Conservation (phyloP, 2,888 invertebrate species). For the Julus scandinavius region DNA sequence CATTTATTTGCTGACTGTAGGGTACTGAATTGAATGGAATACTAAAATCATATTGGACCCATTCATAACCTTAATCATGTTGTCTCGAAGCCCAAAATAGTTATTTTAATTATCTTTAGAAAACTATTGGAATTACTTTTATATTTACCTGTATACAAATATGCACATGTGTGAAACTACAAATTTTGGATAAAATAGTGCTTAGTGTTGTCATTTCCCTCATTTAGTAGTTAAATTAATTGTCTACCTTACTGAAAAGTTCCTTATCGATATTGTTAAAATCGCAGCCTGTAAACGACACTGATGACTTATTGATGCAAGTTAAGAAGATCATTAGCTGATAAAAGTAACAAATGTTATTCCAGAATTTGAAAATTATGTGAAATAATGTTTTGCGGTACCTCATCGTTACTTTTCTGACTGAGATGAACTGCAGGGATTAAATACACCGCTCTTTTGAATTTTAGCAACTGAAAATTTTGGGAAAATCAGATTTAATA, state of each 20-base stretch:
- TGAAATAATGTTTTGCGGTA: not conserved
- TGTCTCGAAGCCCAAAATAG: too few species aligned
- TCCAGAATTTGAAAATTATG: not conserved
- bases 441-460: not conserved
- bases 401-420: not conserved
- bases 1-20: too few species aligned
- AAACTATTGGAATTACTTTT: too few species aligned
- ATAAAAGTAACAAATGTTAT: not conserved
- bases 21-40: too few species aligned
- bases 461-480: not conserved
- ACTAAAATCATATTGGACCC: too few species aligned
- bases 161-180: too few species aligned
- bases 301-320: too few species aligned
- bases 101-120: too few species aligned
- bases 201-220: too few species aligned
- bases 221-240: not conserved
- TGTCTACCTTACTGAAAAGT: not conserved
- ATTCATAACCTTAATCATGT: too few species aligned
- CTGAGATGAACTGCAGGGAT: not conserved
- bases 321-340: not conserved
- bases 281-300: not conserved
- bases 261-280: not conserved
- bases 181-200: too few species aligned
- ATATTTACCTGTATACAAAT: too few species aligned
- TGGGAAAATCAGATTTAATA: not conserved